Evolutionary conservation across 2,797 vertebrate genomes (phyloP).

Genomic region (Chanos chanos): DNA sequence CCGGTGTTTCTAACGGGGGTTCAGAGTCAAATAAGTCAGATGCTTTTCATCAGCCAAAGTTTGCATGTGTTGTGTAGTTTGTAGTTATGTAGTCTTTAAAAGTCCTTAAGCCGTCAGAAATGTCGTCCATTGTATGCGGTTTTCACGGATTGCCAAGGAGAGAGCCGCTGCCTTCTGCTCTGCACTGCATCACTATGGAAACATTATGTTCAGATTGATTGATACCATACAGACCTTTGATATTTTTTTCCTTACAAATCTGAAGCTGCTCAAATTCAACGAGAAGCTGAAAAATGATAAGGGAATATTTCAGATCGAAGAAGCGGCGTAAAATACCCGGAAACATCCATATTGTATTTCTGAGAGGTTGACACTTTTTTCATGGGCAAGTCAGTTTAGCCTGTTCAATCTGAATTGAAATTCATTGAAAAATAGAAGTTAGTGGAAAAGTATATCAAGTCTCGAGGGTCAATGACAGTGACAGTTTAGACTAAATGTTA

Average conservation of each 20-base stretch:
- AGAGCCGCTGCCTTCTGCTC: conserved; percentile 33
- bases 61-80: conserved; percentile 29
- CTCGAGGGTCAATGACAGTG: no score
- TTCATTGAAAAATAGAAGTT: conserved; percentile 40
- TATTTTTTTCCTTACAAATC: conserved; percentile 40
- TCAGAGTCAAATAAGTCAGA: conserved; percentile 45
- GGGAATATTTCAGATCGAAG: conserved; percentile 24
- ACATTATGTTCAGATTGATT: conserved; percentile 39
- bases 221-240: conserved; percentile 37
- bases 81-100: conserved; percentile 26
- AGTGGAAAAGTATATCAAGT: conserved; percentile 36
- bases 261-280: conserved; percentile 34
- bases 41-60: conserved; percentile 40
- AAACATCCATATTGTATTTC: conserved; percentile 16
- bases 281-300: conserved; percentile 33
- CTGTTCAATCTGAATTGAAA: conserved; percentile 32
- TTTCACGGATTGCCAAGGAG: conserved; percentile 51
- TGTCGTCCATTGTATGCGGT: conserved; percentile 24
- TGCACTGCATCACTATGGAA: conserved; percentile 20
- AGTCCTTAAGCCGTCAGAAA: background rate
- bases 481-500: no score
- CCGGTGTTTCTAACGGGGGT: conserved; percentile 43
- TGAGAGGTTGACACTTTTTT: conserved; percentile 31
- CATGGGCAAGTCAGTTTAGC: conserved; percentile 22
- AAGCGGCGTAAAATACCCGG: conserved; percentile 29